Evolutionary conservation across 1,140 invertebrate genomes (phyloP).

Genomic region (Mizuhopecten yessoensis): DNA sequence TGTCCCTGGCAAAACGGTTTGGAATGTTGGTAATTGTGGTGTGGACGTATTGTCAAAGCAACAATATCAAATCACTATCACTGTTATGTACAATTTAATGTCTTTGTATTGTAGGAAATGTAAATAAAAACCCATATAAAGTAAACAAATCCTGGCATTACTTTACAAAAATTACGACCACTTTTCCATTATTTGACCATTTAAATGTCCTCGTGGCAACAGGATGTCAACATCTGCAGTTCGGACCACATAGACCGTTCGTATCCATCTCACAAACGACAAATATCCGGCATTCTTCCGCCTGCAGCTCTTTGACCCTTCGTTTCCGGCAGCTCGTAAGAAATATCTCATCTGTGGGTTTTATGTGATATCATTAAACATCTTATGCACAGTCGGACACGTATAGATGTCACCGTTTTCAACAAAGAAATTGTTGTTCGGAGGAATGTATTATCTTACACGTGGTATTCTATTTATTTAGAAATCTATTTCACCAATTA

Average conservation of each 20-base stretch:
- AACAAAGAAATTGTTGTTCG: conserved; percentile 22
- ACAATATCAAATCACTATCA: not conserved
- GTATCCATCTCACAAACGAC: not conserved
- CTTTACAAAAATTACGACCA: not conserved
- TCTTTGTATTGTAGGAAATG: not conserved
- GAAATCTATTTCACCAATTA: conserved; percentile 19
- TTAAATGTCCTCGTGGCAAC: not conserved
- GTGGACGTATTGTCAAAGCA: not conserved
- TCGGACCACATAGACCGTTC: not conserved
- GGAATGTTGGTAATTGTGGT: not conserved
- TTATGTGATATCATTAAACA: conserved; percentile 28
- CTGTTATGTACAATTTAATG: not conserved
- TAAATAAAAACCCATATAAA: not conserved
- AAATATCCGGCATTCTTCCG: not conserved
- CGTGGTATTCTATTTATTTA: conserved; percentile 14
- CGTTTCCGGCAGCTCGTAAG: not conserved
- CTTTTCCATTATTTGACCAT: not conserved
- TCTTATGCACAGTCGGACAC: not conserved
- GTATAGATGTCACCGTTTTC: not conserved
- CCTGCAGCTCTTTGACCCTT: not conserved
- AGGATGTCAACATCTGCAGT: conserved; percentile 25
- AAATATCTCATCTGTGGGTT: not conserved
- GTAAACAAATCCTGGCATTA: not conserved
- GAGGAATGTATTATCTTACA: conserved; percentile 1
- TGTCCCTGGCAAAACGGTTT: not conserved